Percentiles rank a stretch among this genome's conserved stretches.
Conservation (phyloP, 2,888 invertebrate species). For the Galeopsomyia nigrocyanea region DNA sequence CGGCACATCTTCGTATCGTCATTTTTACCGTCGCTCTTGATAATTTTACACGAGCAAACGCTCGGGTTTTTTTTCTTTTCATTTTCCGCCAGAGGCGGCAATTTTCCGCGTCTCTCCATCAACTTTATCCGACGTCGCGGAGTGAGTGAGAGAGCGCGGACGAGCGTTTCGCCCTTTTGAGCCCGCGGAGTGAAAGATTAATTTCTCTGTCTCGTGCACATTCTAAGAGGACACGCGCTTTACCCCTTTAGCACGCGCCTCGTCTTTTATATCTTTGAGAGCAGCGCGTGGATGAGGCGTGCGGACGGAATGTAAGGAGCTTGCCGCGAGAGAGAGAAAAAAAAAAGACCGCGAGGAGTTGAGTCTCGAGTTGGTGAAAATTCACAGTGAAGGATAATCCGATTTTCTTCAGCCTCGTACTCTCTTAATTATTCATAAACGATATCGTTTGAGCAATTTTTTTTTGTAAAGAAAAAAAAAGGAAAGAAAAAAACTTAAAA, state of each 20-base stretch:
- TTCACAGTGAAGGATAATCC: no score
- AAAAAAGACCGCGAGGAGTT: slow-evolving; percentile 15
- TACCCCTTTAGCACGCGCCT: neutral
- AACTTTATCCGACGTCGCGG: slow-evolving; percentile 30
- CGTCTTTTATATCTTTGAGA: slow-evolving; percentile 21
- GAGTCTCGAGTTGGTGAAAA: slow-evolving; percentile 10
- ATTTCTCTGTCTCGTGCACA: slow-evolving; percentile 47
- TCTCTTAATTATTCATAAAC: neutral
- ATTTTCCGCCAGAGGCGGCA: slow-evolving; percentile 33
- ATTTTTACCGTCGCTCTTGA: slow-evolving; percentile 1
- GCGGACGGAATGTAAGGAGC: slow-evolving; percentile 1
- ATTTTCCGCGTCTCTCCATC: slow-evolving; percentile 48
- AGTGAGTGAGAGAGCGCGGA: no score
- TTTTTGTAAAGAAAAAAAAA: slow-evolving; percentile 10
- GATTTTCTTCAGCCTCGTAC: no score
- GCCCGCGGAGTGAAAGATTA: slow-evolving; percentile 48
- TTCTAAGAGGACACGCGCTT: slow-evolving; percentile 15
- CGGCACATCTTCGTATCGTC: neutral
- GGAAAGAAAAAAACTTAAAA: neutral
- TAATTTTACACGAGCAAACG: slow-evolving; percentile 29
- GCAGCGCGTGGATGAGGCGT: neutral
- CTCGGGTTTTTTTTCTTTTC: slow-evolving; percentile 14
- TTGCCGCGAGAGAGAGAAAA: slow-evolving; percentile 8
- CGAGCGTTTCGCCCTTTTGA: slow-evolving; percentile 32
- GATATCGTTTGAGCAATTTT: slow-evolving; percentile 11